Base-by-base conservation (phyloP, 1,140 invertebrate species). In the Ectropis grisescens region DNA sequence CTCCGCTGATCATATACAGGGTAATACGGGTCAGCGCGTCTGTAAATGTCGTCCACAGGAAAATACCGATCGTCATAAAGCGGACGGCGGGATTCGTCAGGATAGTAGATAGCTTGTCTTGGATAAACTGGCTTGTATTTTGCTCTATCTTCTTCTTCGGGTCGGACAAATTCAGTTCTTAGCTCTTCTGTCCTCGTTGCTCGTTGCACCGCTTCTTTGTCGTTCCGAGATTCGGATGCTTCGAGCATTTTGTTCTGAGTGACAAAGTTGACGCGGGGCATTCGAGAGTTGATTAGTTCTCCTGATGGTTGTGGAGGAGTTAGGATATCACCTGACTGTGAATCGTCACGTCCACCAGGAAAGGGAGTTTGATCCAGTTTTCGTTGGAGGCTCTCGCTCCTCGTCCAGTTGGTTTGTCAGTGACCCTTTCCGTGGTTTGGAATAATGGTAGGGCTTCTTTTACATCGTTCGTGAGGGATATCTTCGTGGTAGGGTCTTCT, bases 211-310 rank as follows among this genome's bases (percentile, higher is more conserved):
- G 75, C 59, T 54, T 82, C 74, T 48, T 80, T 81, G 30, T 82
- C 72, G 38, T 79, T 72, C 35, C 82, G 58, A 1, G 76, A 80
- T 51, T 83, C 82, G 10, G 80, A 75, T 37, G 82, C 64, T 49
- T 83, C 76, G 23, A 83, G 49, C 9, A 47, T 46, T 55, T 82
- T 82, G 33, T 81, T 80, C 50, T 83, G 82, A 11, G 82, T 83
- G 11, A 83, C 76, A 33, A 83, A 83, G 42, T 83, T 83, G 8
- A 83, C 75, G 47, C 82, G 43, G 1, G 82, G 82, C 72, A 83
- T 82, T 41, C 82, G 44, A 12, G 78, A 78, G 43, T 76, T 82
- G 15, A 78, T 70, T 2, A 82, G 56, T 13, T 83, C 80, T 25
- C 67, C 72, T 0, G 60, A 69, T 13, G 69, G 72, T 53, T 70